Base-by-base conservation (phyloP, 2,797 vertebrate species). In the Hemitrygon akajei region DNA sequence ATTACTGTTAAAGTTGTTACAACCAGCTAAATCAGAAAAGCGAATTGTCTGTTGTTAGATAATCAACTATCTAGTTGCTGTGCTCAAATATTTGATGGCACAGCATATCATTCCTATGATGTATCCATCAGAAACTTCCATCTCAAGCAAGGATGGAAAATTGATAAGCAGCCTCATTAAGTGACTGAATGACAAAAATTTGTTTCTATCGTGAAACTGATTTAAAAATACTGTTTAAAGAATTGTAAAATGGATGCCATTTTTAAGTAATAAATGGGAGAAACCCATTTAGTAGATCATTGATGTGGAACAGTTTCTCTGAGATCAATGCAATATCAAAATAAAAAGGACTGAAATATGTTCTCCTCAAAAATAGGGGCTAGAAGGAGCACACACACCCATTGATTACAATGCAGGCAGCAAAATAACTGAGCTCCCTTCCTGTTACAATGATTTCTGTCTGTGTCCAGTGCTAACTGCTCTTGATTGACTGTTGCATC, bases 31-130 rank as follows among this genome's bases (percentile, higher is more conserved):
- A 69, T 69, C 18, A 37, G 86, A 69, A 89, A 18, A 69, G 6
- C 63, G 60, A 47, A 47, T 91, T 92, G 66, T 92, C 40, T 92
- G 30, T 75, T 22, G 40, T 92, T 56, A 56, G 37, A 75, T 93
- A 58, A 75, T 30, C 47, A 58, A 76, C 47, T 75, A 69, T 75
- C 40, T 76, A 3, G 40, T 58, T 76, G 40, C 40, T n/a, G 1
- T 75, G 69, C 11, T 73, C 91, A 75, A 40, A 47, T 73, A 56
- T 73, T 22, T 92, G 69, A 92, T 92, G 71, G 91, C 58, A 47
- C 25, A 73, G 30, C n/a, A 66, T 47, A 47, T 47, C 4, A 47
- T 47, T 47, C 47, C 4, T 47, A 1, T 89, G 60, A 40, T 75
- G 18, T 7, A 75, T 73, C 25, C 73, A 11, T 56, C 4, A 76